Evolutionary conservation across 2,113 vertebrate genomes (phyloP), one percentile per base, ranked within the genome.

Genomic region (Oostethus manadensis): DNA sequence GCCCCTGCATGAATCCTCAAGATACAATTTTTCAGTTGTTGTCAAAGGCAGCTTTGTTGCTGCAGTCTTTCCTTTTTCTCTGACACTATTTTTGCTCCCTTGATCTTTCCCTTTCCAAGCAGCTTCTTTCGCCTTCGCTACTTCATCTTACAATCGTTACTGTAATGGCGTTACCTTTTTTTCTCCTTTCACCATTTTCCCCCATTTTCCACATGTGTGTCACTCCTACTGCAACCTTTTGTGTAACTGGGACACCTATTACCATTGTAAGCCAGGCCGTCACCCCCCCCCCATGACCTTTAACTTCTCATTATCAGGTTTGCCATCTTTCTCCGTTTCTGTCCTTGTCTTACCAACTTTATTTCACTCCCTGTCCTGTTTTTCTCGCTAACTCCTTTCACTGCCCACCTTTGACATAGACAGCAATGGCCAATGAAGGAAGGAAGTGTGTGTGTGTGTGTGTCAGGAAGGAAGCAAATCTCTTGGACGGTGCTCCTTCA

Each of bases 301-400:
- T 48, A 61, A 51, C 62, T 55, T 65, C 20, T 62, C 54, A 49
- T 70, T 68, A 59, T 60, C 49, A 66, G 47, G 14, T 64, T 63
- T 64, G 35, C 18, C 23, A 22, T 50, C 56, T 64, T 70, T 58
- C 62, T 72, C 69, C 66, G 43, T 51, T 51, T 44, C 42, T 1
- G 40, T 66, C 56, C 55, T 61, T 58, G 47, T 53, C 44, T 46
- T 9, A 18, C 45, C 68, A 49, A 74, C 53, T 64, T 48, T 60
- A 56, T 62, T 51, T 66, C 55, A 54, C 62, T 66, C 72, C 54
- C 42, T 62, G 59, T 46, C 44, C 57, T 47, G 17, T 53, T 70
- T 82, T 62, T 59, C 57, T 57, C 56, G 62, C 38, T 16, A 26
- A 86, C 68, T 89, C 74, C 86, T 92, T 77, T 89, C 86, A 50